Evolutionary conservation across 2,113 vertebrate species (phyloP).

Genomic region (Clarias batrachus): DNA sequence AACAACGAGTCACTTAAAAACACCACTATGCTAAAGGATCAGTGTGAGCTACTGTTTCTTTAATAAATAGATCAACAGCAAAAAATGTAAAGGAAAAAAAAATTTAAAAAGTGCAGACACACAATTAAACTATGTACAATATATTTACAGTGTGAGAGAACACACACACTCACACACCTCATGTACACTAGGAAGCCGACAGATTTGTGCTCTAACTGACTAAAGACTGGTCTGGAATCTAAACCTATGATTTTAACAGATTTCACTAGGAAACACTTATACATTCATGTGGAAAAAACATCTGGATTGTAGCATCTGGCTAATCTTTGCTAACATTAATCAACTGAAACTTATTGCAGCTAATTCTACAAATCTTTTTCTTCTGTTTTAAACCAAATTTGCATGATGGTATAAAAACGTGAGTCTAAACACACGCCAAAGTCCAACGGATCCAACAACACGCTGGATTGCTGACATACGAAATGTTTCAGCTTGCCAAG

Average conservation of each 20-base stretch:
- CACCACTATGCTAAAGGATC: constrained; percentile 57
- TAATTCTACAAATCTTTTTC: neutral
- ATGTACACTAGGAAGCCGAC: too few relatives aligned
- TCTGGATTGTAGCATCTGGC: neutral
- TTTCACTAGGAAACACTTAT: neutral
- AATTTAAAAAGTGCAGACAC: constrained; percentile 61
- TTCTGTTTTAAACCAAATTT: neutral
- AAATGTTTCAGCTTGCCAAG: neutral
- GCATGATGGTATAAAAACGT: neutral
- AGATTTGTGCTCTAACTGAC: neutral
- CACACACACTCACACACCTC: too few relatives aligned
- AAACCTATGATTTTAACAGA: neutral
- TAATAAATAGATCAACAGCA: constrained; percentile 72
- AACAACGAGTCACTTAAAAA: constrained; percentile 38
- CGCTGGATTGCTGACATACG: neutral
- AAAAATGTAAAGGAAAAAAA: constrained; percentile 50
- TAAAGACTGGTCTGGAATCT: neutral
- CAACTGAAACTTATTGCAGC: neutral
- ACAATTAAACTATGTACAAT: constrained; percentile 58
- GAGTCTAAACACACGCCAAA: neutral
- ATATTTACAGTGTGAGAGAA: constrained; percentile 40
- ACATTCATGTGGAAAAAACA: neutral
- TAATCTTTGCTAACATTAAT: too few relatives aligned
- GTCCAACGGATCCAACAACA: neutral
- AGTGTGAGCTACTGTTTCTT: constrained; percentile 63